These are phyloP conservation scores for Ophion costatus DNA, from an alignment of 2,888 invertebrate species.

Conservation along the genomic window DNA sequence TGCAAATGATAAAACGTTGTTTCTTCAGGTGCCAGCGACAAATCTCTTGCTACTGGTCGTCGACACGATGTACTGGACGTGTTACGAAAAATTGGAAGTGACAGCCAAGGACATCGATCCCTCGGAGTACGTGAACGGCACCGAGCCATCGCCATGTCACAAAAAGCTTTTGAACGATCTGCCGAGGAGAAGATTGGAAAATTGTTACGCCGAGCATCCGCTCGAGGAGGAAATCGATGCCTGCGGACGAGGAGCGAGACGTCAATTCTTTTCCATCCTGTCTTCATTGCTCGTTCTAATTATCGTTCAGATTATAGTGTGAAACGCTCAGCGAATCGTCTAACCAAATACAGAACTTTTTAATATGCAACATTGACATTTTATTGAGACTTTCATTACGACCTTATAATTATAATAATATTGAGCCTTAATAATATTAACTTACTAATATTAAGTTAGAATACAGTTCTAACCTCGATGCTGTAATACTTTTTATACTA, in stretches of 20 bases:
- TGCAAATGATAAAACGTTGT: not conserved
- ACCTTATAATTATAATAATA: not conserved
- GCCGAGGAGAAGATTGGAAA: slow-evolving; percentile 88
- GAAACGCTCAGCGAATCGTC: slow-evolving; percentile 10
- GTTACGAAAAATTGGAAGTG: slow-evolving; percentile 84
- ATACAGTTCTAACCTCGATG: too few species aligned
- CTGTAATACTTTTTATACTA: too few species aligned
- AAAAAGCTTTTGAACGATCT: slow-evolving; percentile 90
- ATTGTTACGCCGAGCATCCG: slow-evolving; percentile 91
- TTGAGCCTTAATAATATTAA: too few species aligned
- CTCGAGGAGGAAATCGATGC: slow-evolving; percentile 84
- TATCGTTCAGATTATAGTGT: slow-evolving; percentile 66
- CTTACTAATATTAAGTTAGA: too few species aligned
- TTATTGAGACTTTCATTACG: not conserved
- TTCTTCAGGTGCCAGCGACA: slow-evolving; percentile 87
- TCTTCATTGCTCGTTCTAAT: slow-evolving; percentile 66
- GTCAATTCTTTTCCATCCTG: slow-evolving; percentile 68
- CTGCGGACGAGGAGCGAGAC: slow-evolving; percentile 82
- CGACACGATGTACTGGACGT: slow-evolving; percentile 85
- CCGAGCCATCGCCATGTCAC: slow-evolving; percentile 88
- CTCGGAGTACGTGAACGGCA: slow-evolving; percentile 81
- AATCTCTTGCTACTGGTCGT: slow-evolving; percentile 92
- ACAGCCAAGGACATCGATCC: slow-evolving; percentile 84
- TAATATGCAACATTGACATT: slow-evolving; percentile 12
- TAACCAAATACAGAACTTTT: slow-evolving; percentile 47